Percentiles rank a stretch among this genome's conserved stretches.
Evolutionary conservation across 1,140 invertebrate species (phyloP).

Genomic region (Ceratosolen solmsi): DNA sequence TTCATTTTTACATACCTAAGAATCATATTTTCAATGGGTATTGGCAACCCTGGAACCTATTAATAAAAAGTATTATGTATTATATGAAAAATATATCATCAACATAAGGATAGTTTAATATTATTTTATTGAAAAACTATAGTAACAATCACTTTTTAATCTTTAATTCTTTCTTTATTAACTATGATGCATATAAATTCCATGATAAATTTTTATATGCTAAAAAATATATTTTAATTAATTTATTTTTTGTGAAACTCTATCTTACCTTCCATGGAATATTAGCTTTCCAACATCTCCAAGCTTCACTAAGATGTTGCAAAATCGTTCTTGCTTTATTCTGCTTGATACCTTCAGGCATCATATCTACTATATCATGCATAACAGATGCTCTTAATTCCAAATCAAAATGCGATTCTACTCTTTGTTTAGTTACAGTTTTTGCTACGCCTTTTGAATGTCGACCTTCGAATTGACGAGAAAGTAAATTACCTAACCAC

Average conservation of each 20-base stretch:
- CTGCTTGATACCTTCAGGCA: constrained; percentile 99
- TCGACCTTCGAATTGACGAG: constrained; percentile 98
- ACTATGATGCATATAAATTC: no score
- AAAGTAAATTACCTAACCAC: constrained; percentile 98
- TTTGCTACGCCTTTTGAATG: constrained; percentile 99
- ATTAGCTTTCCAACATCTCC: constrained; percentile 99
- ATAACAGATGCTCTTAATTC: constrained; percentile 98
- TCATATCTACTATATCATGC: constrained; percentile 99
- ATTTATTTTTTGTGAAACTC: background rate
- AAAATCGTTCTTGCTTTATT: constrained; percentile 99
- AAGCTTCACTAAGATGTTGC: constrained; percentile 99
- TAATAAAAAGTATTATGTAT: no score
- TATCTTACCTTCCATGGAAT: constrained; percentile 96
- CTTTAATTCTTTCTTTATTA: no score
- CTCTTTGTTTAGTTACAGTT: constrained; percentile 99
- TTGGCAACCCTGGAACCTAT: constrained; percentile 95
- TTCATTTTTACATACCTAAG: constrained; percentile 99
- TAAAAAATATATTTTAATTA: background rate
- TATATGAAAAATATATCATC: no score
- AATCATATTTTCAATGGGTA: constrained; percentile 99
- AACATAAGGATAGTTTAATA: no score
- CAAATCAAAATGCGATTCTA: constrained; percentile 99
- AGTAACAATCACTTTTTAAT: no score
- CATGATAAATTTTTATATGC: no score
- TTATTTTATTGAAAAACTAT: no score